Evolutionary conservation across 2,113 vertebrate genomes (phyloP).

Genomic region (Hyla sarda): DNA sequence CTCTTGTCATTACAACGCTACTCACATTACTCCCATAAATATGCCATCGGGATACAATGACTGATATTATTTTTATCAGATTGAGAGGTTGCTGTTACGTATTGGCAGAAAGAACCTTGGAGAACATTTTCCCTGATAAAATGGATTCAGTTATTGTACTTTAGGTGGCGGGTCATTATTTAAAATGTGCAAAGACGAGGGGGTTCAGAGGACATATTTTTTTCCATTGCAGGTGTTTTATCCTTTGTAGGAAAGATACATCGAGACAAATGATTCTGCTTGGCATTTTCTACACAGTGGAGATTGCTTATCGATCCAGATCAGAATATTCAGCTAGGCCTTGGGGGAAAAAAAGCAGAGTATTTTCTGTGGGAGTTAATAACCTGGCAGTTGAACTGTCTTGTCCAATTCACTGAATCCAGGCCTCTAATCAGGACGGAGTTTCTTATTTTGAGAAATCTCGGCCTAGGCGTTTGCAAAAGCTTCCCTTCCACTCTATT

Average conservation of each 20-base stretch:
- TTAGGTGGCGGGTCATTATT: conserved; percentile 93
- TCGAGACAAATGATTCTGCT: conserved; percentile 98
- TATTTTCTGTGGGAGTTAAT: conserved; percentile 99
- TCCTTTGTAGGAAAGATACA: conserved; percentile 86
- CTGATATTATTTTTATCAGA: conserved; percentile 73
- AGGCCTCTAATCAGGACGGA: conserved; percentile 97
- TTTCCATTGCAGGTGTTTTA: conserved; percentile 80
- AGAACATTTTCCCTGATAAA: conserved; percentile 82
- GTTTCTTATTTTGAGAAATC: conserved; percentile 95
- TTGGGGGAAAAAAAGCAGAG: conserved; percentile 89
- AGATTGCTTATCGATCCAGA: conserved; percentile 99
- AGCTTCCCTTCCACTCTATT: conserved; percentile 87
- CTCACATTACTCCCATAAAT: conserved; percentile 75
- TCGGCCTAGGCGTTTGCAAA: conserved; percentile 73
- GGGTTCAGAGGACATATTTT: conserved; percentile 41
- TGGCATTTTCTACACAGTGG: conserved; percentile 99
- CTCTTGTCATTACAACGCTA: conserved; percentile 76
- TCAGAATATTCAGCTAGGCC: conserved; percentile 94
- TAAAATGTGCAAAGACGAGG: conserved; percentile 73
- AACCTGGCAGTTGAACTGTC: conserved; percentile 99
- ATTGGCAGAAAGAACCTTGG: conserved; percentile 76
- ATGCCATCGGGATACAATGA: conserved; percentile 71
- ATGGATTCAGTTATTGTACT: conserved; percentile 81
- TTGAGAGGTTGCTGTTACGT: conserved; percentile 73
- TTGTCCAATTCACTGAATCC: conserved; percentile 99